phyloP scores from a whole-genome alignment of 2,113 vertebrate species.

The Verasper variegatus region DNA sequence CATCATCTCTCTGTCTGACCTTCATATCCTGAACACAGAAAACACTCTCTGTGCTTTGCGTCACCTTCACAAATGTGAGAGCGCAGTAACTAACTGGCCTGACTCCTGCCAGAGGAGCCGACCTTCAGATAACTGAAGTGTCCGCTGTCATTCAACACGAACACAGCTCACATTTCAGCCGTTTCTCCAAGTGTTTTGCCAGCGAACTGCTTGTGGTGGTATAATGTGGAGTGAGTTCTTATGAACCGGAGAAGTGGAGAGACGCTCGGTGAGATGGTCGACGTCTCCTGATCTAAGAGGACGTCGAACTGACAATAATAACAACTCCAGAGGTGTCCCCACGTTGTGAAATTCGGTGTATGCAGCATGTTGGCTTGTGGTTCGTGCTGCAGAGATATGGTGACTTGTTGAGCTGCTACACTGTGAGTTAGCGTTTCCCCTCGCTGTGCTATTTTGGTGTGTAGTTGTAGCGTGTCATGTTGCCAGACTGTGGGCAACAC shows the following conservation, averaged over 20 bases:
- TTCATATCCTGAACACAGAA: constrained; percentile 35
- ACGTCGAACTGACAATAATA: background rate
- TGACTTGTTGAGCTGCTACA: constrained; percentile 32
- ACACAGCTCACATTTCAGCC: background rate
- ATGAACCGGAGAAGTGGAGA: background rate
- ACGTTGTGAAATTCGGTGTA: background rate
- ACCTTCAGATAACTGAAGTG: constrained; percentile 56
- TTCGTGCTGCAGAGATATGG: constrained; percentile 11
- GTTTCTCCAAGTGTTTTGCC: background rate
- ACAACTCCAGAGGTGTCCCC: background rate
- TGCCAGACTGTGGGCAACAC: constrained; percentile 41
- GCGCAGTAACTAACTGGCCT: constrained; percentile 22
- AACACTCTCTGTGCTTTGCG: constrained; percentile 16
- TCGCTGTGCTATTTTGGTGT: constrained; percentile 56
- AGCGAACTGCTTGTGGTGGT: background rate
- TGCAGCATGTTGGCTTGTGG: background rate
- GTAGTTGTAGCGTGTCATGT: constrained; percentile 62
- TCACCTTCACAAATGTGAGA: constrained; percentile 34
- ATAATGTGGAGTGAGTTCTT: background rate
- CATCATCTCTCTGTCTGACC: constrained; percentile 1
- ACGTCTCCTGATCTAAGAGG: constrained; percentile 4
- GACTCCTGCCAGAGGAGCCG: constrained; percentile 10
- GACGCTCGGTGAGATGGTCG: background rate
- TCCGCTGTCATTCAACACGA: background rate
- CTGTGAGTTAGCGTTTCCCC: constrained; percentile 45